phyloP scores from a whole-genome alignment of 1,140 invertebrate genomes.

The Tetragnatha versicolor region DNA sequence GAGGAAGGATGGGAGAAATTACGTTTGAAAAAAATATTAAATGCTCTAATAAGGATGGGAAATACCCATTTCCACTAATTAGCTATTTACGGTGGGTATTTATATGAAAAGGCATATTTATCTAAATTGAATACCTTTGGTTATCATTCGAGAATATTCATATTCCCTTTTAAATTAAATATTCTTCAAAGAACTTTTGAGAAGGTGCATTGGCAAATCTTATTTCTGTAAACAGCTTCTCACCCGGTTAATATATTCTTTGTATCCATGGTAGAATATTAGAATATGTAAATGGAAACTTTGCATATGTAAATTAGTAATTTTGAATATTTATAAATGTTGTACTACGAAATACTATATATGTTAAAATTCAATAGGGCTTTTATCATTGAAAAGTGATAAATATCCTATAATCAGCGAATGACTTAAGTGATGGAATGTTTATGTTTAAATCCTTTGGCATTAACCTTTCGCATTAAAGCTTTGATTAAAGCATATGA shows the following conservation, averaged over 20 bases:
- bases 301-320: background rate
- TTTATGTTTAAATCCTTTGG: too few species aligned
- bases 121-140: background rate
- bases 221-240: background rate
- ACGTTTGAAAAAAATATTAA: background rate
- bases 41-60: slow-evolving; percentile 3
- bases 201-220: background rate
- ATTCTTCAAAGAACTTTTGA: background rate
- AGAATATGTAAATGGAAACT: background rate
- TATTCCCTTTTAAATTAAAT: background rate
- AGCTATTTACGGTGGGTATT: background rate
- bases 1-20: slow-evolving; percentile 7
- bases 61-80: slow-evolving; percentile 10
- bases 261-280: background rate
- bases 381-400: too few species aligned
- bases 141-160: background rate
- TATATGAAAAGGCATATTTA: slow-evolving; percentile 11
- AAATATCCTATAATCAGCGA: too few species aligned
- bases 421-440: too few species aligned
- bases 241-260: background rate
- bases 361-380: too few species aligned
- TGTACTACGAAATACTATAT: too few species aligned
- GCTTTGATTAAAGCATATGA: too few species aligned
- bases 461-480: too few species aligned
- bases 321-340: too few species aligned